Evolutionary conservation across 2,113 vertebrate genomes (phyloP).

Genomic region (Diphyllodes magnificus): DNA sequence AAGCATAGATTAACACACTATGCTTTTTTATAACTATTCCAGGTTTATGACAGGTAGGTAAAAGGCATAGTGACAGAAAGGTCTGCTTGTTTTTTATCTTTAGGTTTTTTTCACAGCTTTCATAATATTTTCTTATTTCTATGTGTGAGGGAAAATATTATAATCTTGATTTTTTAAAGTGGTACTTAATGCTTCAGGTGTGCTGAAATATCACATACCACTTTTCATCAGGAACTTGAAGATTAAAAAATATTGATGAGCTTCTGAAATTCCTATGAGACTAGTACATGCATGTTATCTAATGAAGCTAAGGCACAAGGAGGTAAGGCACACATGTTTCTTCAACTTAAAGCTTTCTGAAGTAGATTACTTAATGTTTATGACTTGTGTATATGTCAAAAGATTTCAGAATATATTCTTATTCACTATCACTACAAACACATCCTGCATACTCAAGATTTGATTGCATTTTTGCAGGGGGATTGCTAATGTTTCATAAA

Average conservation of each 20-base stretch:
- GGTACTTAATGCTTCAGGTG: slow-evolving; percentile 46
- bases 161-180: slow-evolving; percentile 38
- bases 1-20: not conserved
- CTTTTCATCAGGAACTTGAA: slow-evolving; percentile 47
- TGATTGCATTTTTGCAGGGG: not conserved
- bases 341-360: slow-evolving; percentile 21
- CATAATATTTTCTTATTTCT: slow-evolving; percentile 39
- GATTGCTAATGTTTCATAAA: slow-evolving; percentile 42
- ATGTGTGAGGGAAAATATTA: slow-evolving; percentile 30
- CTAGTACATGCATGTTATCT: not conserved
- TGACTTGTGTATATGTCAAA: slow-evolving; percentile 16
- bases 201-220: slow-evolving; percentile 1
- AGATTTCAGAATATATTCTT: not conserved
- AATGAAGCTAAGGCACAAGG: not conserved
- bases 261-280: slow-evolving; percentile 19
- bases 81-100: not conserved
- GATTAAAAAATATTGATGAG: slow-evolving; percentile 59
- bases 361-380: slow-evolving; percentile 27
- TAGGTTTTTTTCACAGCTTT: not conserved
- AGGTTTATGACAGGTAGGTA: not conserved
- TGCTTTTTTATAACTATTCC: not conserved
- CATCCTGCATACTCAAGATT: not conserved
- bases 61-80: not conserved
- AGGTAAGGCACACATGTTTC: not conserved
- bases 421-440: not conserved